These are phyloP conservation scores for Caenorhabditis sinica DNA, from an alignment of 2,888 invertebrate species.

Conservation along the genomic window DNA sequence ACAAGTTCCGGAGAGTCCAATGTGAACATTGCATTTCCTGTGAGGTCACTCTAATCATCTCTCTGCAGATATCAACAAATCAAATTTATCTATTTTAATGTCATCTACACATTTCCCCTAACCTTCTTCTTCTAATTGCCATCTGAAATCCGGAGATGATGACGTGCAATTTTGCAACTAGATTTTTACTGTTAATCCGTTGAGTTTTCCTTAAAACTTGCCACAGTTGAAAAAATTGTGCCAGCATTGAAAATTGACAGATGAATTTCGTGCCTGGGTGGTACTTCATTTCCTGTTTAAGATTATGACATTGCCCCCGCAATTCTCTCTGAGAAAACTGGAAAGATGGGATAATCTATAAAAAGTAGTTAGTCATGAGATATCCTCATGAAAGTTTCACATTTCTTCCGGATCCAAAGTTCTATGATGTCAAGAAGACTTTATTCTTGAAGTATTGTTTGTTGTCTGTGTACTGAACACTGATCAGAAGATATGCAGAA, in stretches of 20 bases:
- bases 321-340: neutral
- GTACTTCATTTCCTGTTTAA: constrained; percentile 12
- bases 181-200: neutral
- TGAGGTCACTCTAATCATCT: constrained; percentile 24
- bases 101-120: constrained; percentile 19
- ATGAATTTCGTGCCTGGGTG: neutral
- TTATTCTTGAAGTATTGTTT: constrained; percentile 8
- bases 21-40: constrained; percentile 32
- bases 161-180: constrained; percentile 20
- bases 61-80: constrained; percentile 24
- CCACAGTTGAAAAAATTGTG: too few species aligned
- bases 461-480: constrained; percentile 26
- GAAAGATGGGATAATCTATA: constrained; percentile 33
- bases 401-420: constrained; percentile 21
- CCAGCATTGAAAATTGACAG: neutral
- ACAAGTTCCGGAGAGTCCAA: constrained; percentile 16
- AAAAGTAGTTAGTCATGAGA: constrained; percentile 38
- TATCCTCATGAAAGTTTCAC: constrained; percentile 39
- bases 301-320: constrained; percentile 4
- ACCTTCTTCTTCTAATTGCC: neutral
- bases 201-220: too few species aligned
- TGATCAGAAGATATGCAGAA: constrained; percentile 28
- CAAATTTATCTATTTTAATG: constrained; percentile 30
- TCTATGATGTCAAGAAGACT: constrained; percentile 31
- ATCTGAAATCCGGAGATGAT: constrained; percentile 11